Evolutionary conservation across 2,113 vertebrate species (phyloP).

Genomic region (Chloroceryle aenea): DNA sequence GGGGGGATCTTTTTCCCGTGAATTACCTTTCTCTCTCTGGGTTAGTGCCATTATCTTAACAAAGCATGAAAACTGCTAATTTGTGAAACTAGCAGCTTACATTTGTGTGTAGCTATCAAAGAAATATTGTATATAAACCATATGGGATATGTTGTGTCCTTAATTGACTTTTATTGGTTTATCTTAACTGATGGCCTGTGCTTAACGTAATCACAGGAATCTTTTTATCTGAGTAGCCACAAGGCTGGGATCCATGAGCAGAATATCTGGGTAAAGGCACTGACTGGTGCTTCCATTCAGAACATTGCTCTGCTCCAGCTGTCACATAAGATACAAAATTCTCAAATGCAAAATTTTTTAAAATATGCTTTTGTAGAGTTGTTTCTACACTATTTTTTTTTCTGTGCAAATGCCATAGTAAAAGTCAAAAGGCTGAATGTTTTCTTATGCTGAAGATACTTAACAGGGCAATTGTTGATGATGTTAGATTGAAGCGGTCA

Average conservation of each 20-base stretch:
- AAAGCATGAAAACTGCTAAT: neutral
- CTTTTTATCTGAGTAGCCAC: neutral
- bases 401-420: neutral
- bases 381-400: neutral
- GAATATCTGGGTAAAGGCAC: neutral
- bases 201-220: neutral
- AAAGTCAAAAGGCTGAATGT: neutral
- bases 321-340: neutral
- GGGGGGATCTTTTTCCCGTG: neutral
- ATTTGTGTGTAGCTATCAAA: neutral
- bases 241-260: neutral
- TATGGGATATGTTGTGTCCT: neutral
- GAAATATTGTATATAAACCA: neutral
- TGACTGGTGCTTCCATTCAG: neutral
- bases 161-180: slow-evolving; percentile 29
- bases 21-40: neutral
- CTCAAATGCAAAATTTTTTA: neutral
- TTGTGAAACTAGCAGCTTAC: neutral
- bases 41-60: neutral
- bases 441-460: neutral
- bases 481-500: neutral
- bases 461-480: neutral
- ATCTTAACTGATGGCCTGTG: neutral
- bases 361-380: neutral
- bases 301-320: neutral